A percentile compares a stretch with the other conserved stretches of the same genome.
Evolutionary conservation across 2,888 invertebrate species (phyloP).

Genomic region (Mayetiola destructor): DNA sequence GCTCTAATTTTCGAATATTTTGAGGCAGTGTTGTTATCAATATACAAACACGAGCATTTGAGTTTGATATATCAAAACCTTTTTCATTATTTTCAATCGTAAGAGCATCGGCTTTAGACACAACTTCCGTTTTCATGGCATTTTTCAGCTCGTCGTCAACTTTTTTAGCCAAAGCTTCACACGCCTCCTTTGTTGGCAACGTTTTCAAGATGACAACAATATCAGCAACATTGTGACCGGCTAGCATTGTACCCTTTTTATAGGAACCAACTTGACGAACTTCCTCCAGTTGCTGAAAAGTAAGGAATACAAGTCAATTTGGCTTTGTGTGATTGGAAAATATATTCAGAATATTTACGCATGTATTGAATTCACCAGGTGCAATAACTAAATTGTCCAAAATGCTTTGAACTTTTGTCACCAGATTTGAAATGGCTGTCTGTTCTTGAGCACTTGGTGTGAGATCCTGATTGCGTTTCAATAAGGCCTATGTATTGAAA

Average conservation of each 20-base stretch:
- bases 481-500: conserved; percentile 48
- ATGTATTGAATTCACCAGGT: conserved; percentile 86
- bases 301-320: not conserved
- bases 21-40: conserved; percentile 88
- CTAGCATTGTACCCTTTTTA: conserved; percentile 95
- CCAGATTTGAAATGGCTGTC: conserved; percentile 79
- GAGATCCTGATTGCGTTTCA: conserved; percentile 84
- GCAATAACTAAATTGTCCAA: conserved; percentile 88
- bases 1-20: conserved; percentile 83
- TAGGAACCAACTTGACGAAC: conserved; percentile 94
- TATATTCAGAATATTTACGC: conserved; percentile 50
- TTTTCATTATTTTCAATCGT: conserved; percentile 44
- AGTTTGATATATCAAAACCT: conserved; percentile 79
- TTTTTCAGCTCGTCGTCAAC: conserved; percentile 73
- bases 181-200: conserved; percentile 87
- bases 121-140: conserved; percentile 46
- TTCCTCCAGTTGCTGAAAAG: conserved; percentile 70
- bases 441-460: conserved; percentile 84
- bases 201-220: conserved; percentile 95
- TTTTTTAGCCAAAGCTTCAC: conserved; percentile 80
- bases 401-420: conserved; percentile 88
- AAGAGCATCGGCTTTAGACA: conserved; percentile 43
- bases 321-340: not conserved
- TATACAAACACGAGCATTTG: conserved; percentile 74
- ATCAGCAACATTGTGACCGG: conserved; percentile 89